Percentiles rank a stretch among this genome's conserved stretches.
Evolutionary conservation across 2,888 invertebrate species (phyloP).

Genomic region (Lycophotia porphyrea): DNA sequence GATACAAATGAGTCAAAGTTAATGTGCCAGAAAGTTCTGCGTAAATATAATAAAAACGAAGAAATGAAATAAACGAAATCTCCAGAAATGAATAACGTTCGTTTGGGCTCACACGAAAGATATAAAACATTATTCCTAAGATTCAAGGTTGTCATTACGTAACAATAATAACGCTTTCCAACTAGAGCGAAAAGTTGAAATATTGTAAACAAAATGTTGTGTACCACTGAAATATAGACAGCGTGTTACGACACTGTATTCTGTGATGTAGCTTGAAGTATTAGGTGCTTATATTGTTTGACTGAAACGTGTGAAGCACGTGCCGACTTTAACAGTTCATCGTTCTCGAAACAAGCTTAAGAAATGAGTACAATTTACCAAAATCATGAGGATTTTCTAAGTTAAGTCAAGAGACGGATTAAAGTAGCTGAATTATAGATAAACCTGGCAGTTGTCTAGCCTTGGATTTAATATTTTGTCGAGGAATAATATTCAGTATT

Average conservation of each 20-base stretch:
- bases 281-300: slow-evolving; percentile 24
- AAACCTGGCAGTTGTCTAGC: not conserved
- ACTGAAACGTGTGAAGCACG: slow-evolving; percentile 14
- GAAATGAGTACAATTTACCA: slow-evolving; percentile 36
- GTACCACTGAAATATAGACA: slow-evolving; percentile 18
- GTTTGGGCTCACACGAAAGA: slow-evolving; percentile 27
- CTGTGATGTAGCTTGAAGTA: slow-evolving; percentile 13
- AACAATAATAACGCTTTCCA: slow-evolving; percentile 29
- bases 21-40: slow-evolving; percentile 39
- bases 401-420: slow-evolving; percentile 1
- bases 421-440: not conserved
- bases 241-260: slow-evolving; percentile 19
- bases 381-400: slow-evolving; percentile 33
- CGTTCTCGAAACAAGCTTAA: slow-evolving; percentile 41
- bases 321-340: slow-evolving; percentile 12
- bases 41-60: slow-evolving; percentile 35
- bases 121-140: slow-evolving; percentile 26
- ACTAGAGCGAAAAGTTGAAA: slow-evolving; percentile 14
- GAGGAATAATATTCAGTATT: not conserved
- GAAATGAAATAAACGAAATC: slow-evolving; percentile 24
- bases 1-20: slow-evolving; percentile 41
- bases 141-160: slow-evolving; percentile 20
- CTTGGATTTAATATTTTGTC: slow-evolving; percentile 6
- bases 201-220: slow-evolving; percentile 33
- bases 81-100: slow-evolving; percentile 41